Evolutionary conservation across 1,140 invertebrate genomes (phyloP), one percentile per base, ranked within the genome.

Genomic region (Stegodyphus mimosarum): DNA sequence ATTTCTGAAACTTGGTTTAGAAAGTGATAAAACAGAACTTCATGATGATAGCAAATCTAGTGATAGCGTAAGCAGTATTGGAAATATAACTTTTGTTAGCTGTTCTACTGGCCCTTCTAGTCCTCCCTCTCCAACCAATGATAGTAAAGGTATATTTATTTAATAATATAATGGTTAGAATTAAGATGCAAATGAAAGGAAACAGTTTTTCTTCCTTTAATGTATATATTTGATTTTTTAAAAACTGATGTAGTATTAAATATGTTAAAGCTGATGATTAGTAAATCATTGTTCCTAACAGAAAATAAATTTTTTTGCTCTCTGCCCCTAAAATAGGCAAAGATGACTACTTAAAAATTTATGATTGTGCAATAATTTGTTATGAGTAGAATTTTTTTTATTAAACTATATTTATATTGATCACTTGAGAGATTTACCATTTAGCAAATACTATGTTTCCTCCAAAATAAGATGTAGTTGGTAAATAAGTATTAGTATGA

Each of bases 71-170:
- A 80, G 69, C 64, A 83, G 73, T 17, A 89, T 90, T 15, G 90
- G 91, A 50, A 90, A 90, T 18, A 90, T 91, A 13, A 87, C 78
- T 7, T 87, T 87, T 86, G 83, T 87, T 49, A 87, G 87, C 64
- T 87, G 87, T 55, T 80, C 86, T 50, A 83, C 87, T 55, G 83
- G 71, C 18, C 71, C 77, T 15, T 75, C 86, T 48, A 83, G 72
- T 83, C 80, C 80, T 11, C 79, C 79, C 51, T 83, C 79, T 50
- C 86, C 86, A 17, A 78, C 86, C 15, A 73, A 81, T 73, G 74
- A 77, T 5, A 60, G 73, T 33, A 79, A 83, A 78, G 79, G 86
- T 83, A 70, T 17, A 49, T 75, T 53, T 17, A 10, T 60, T 60
- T 10, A 60, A 60, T 7, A 60, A 60, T 10, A 5, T 10, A 60